Evolutionary conservation across 2,797 vertebrate genomes (phyloP).

Genomic region (Pipistrellus pygmaeus): DNA sequence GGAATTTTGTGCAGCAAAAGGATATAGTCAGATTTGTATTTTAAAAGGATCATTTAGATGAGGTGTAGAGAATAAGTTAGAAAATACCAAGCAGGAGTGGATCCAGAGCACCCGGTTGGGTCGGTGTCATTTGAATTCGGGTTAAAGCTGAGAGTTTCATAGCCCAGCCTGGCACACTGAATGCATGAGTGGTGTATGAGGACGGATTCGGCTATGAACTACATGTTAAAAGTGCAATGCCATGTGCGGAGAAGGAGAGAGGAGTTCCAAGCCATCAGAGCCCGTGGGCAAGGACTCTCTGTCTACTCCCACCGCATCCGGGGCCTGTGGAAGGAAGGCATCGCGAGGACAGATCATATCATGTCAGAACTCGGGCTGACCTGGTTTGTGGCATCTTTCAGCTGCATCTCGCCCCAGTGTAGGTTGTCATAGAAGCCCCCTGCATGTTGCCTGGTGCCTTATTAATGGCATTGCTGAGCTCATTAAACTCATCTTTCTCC

Average conservation of each 20-base stretch:
- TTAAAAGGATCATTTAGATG: neutral
- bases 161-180: neutral
- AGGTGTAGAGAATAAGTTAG: neutral
- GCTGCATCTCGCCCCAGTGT: neutral
- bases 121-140: neutral
- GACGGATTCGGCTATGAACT: neutral
- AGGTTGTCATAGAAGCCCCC: neutral
- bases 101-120: neutral
- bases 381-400: constrained; percentile 30
- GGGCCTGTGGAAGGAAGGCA: neutral
- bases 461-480: constrained; percentile 82
- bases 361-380: neutral
- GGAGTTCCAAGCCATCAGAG: neutral
- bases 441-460: constrained; percentile 78
- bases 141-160: neutral
- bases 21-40: neutral
- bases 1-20: neutral
- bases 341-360: constrained; percentile 53
- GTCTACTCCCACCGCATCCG: neutral
- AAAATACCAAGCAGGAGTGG: neutral
- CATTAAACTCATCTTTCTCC: constrained; percentile 85
- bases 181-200: neutral
- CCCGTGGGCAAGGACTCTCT: neutral
- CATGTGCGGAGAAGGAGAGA: neutral
- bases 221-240: neutral